Evolutionary conservation across 1,140 invertebrate species (phyloP).

Genomic region (Lysiphlebus fabarum): DNA sequence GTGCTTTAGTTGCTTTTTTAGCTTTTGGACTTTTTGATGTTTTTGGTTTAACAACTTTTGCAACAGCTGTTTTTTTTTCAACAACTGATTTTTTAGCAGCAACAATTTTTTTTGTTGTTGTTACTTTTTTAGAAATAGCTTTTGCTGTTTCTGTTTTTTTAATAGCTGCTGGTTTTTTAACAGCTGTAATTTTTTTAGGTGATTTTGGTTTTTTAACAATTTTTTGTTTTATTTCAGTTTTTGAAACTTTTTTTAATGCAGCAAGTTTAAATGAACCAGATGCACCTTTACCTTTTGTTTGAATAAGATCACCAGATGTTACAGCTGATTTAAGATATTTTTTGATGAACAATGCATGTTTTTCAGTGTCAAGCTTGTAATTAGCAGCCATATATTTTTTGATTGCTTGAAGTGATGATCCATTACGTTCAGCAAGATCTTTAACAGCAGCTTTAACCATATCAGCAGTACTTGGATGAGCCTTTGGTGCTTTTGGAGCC

Average conservation of each 20-base stretch:
- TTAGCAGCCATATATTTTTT: slow-evolving; percentile 62
- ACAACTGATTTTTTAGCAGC: not conserved
- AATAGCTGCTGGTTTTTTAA: not conserved
- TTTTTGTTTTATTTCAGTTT: not conserved
- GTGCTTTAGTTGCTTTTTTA: slow-evolving; percentile 10
- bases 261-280: slow-evolving; percentile 20
- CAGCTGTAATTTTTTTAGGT: slow-evolving; percentile 5
- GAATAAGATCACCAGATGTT: slow-evolving; percentile 55
- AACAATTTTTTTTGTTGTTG: not conserved
- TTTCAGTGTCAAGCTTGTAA: slow-evolving; percentile 60
- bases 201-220: not conserved
- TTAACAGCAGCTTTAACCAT: slow-evolving; percentile 62
- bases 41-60: not conserved
- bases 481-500: slow-evolving; percentile 27
- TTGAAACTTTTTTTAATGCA: not conserved
- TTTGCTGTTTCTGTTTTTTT: not conserved
- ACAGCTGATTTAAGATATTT: slow-evolving; percentile 61
- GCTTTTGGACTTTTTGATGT: not conserved
- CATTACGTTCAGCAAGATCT: slow-evolving; percentile 60
- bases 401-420: slow-evolving; percentile 62
- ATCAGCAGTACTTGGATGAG: slow-evolving; percentile 54
- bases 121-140: not conserved
- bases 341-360: slow-evolving; percentile 60
- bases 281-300: slow-evolving; percentile 50
- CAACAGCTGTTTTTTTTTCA: not conserved